Percentiles rank a stretch among this genome's conserved stretches.
phyloP scores from a whole-genome alignment of 2,113 vertebrate genomes.

The Salminus brasiliensis region DNA sequence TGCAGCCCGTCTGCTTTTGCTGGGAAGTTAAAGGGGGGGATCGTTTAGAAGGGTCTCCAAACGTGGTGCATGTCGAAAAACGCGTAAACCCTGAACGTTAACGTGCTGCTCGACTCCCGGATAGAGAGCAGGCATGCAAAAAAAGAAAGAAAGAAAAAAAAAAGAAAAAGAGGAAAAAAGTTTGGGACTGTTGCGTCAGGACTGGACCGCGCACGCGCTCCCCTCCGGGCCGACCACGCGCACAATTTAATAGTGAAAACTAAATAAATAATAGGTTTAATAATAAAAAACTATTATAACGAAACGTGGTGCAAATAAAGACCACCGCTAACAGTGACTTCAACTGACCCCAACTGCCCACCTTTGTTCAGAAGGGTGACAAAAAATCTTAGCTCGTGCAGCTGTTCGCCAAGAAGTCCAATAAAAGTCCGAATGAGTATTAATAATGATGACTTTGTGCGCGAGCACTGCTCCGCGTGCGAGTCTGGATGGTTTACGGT shows the following conservation, averaged over 20 bases:
- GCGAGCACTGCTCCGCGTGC: background rate
- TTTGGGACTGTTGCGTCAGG: conserved; percentile 52
- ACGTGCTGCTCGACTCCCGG: background rate
- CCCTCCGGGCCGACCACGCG: conserved; percentile 35
- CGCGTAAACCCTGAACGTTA: background rate
- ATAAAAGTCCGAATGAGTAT: too few species aligned
- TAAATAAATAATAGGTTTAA: background rate
- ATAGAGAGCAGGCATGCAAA: background rate
- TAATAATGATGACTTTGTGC: background rate
- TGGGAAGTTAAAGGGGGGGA: background rate
- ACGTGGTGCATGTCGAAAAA: background rate
- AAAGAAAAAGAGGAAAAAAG: conserved; percentile 41
- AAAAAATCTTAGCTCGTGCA: too few species aligned
- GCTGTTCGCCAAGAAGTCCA: too few species aligned
- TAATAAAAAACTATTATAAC: background rate
- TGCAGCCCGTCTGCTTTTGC: background rate
- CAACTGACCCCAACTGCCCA: too few species aligned
- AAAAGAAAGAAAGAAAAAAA: background rate
- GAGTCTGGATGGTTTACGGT: background rate
- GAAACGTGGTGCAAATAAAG: too few species aligned
- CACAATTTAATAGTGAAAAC: background rate
- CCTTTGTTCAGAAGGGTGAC: too few species aligned
- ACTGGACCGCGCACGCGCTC: conserved; percentile 51
- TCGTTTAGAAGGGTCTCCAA: background rate
- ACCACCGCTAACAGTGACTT: too few species aligned